Evolutionary conservation across 1,140 invertebrate genomes (phyloP).

Genomic region (Calephelis nemesis): DNA sequence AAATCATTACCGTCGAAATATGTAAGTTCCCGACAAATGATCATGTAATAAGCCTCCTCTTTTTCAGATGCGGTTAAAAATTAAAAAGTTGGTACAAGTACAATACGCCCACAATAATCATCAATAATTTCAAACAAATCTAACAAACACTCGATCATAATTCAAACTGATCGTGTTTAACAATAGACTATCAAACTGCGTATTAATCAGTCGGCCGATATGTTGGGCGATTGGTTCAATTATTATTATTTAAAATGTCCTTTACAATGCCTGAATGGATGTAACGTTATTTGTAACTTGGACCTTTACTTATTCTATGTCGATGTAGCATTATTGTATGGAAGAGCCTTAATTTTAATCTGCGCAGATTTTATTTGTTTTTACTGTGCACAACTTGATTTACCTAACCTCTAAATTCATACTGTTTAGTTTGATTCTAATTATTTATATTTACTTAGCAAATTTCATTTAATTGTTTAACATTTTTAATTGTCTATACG

Average conservation of each 20-base stretch:
- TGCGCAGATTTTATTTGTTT: not conserved
- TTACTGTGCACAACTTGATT: not conserved
- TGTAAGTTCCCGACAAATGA: no score
- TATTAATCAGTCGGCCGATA: constrained; percentile 50
- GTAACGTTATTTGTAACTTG: constrained; percentile 59
- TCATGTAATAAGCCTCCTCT: no score
- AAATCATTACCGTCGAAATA: no score
- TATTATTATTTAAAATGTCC: constrained; percentile 63
- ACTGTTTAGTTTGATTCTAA: no score
- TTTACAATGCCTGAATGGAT: constrained; percentile 62
- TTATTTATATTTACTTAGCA: no score
- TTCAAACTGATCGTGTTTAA: constrained; percentile 29
- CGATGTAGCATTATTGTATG: constrained; percentile 36
- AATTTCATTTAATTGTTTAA: no score
- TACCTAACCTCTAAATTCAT: not conserved
- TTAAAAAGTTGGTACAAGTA: constrained; percentile 25
- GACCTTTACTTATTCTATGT: constrained; percentile 57
- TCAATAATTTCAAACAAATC: constrained; percentile 40
- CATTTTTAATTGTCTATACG: no score
- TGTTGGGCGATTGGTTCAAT: constrained; percentile 58
- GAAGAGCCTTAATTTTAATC: constrained; percentile 30
- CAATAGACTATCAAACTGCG: constrained; percentile 36
- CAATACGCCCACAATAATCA: constrained; percentile 33
- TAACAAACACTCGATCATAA: constrained; percentile 18
- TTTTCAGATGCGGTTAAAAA: not conserved